These are phyloP conservation scores for Megalurothrips usitatus DNA, from an alignment of 2,888 invertebrate species.

Conservation along the genomic window DNA sequence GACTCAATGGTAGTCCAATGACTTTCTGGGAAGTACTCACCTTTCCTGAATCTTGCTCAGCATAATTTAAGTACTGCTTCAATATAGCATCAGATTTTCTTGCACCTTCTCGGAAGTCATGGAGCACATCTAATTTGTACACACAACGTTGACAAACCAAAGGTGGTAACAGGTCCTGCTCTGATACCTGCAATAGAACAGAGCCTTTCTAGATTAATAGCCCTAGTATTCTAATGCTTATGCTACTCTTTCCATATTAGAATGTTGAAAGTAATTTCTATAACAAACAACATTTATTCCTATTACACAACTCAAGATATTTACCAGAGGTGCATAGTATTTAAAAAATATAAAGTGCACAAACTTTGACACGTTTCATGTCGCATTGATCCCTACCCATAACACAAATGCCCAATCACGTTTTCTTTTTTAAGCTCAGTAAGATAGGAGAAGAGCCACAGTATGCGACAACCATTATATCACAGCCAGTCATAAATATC, in stretches of 20 bases:
- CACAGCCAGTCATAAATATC: too few relatives aligned
- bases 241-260: conserved; percentile 15
- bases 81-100: conserved; percentile 70
- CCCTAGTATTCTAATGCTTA: neutral
- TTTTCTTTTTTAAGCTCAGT: too few relatives aligned
- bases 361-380: too few relatives aligned
- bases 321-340: too few relatives aligned
- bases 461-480: too few relatives aligned
- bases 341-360: neutral
- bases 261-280: neutral
- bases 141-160: conserved; percentile 73
- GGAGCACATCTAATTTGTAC: conserved; percentile 68
- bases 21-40: conserved; percentile 32
- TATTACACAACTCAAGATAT: neutral
- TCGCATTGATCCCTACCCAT: too few relatives aligned
- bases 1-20: neutral
- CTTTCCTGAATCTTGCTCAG: conserved; percentile 54
- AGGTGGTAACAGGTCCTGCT: conserved; percentile 70
- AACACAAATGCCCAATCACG: too few relatives aligned
- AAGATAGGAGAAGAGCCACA: too few relatives aligned
- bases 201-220: conserved; percentile 7
- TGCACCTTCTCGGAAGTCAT: conserved; percentile 71
- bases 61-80: conserved; percentile 69
- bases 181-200: conserved; percentile 60
- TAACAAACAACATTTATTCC: neutral